Evolutionary conservation across 2,888 invertebrate genomes (phyloP).

Genomic region (Agriopis leucophaearia): DNA sequence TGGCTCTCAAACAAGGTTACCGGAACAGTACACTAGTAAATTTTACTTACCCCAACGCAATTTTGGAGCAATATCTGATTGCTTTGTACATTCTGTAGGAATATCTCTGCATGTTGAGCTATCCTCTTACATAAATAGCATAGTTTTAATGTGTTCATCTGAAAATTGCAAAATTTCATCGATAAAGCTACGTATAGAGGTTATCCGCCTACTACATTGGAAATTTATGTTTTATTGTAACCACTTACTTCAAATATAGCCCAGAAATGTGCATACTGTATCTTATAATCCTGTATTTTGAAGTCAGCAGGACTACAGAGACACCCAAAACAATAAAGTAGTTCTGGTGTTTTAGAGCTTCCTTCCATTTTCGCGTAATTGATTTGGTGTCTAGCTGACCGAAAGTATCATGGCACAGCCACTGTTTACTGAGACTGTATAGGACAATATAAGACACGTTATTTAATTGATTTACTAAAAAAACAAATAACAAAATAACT

Average conservation of each 20-base stretch:
- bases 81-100: conserved; percentile 69
- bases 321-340: conserved; percentile 64
- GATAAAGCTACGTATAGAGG: neutral
- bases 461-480: no score
- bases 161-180: neutral
- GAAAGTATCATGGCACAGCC: neutral
- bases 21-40: neutral
- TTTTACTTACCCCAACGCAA: conserved; percentile 59
- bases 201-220: no score
- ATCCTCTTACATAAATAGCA: conserved; percentile 69
- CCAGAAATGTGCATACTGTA: conserved; percentile 60
- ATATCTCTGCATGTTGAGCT: conserved; percentile 63
- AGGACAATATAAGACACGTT: no score
- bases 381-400: neutral
- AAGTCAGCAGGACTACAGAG: conserved; percentile 54
- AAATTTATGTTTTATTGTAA: neutral
- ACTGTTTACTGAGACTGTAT: no score
- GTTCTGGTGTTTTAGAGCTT: conserved; percentile 9
- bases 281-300: conserved; percentile 51
- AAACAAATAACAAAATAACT: no score
- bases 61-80: conserved; percentile 69
- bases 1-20: neutral
- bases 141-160: conserved; percentile 49
- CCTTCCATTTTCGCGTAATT: conserved; percentile 8
- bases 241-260: conserved; percentile 66